Conservation (phyloP, 2,797 vertebrate species). For the Cynodonichthys magdalenae region DNA sequence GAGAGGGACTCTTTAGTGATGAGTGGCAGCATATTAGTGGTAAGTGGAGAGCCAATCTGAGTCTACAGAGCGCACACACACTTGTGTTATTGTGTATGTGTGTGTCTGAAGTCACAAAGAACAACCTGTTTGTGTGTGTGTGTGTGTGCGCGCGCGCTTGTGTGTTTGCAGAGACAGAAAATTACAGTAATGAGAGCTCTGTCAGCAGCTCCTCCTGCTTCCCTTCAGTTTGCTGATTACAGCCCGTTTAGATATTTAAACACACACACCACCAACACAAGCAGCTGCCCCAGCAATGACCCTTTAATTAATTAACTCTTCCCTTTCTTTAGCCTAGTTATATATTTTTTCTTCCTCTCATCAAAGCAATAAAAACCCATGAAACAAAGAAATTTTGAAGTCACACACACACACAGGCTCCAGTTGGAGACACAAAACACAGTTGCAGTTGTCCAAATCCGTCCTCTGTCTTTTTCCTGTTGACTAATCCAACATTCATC, state of each 20-base stretch:
- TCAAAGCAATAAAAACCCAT: slow-evolving; percentile 28
- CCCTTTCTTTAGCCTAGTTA: slow-evolving; percentile 47
- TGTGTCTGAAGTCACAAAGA: slow-evolving; percentile 16
- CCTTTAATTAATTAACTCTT: slow-evolving; percentile 69
- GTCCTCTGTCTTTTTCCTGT: slow-evolving; percentile 72
- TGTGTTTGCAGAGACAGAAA: slow-evolving; percentile 49
- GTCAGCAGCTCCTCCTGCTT: slow-evolving; percentile 73
- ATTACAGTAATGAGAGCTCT: slow-evolving; percentile 81
- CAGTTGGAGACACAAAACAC: slow-evolving; percentile 29
- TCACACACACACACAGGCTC: slow-evolving; percentile 17
- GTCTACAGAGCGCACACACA: slow-evolving; percentile 47
- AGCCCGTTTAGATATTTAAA: slow-evolving; percentile 63
- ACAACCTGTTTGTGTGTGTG: slow-evolving; percentile 28
- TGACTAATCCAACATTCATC: slow-evolving; percentile 79
- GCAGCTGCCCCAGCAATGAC: slow-evolving; percentile 51
- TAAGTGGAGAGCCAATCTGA: slow-evolving; percentile 54
- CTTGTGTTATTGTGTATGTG: slow-evolving; percentile 1
- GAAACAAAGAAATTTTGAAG: slow-evolving; percentile 48
- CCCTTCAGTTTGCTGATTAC: slow-evolving; percentile 74
- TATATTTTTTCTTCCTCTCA: slow-evolving; percentile 39
- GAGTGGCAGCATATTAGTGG: slow-evolving; percentile 58
- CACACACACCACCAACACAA: slow-evolving; percentile 10
- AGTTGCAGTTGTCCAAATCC: slow-evolving; percentile 69
- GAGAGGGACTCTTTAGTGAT: slow-evolving; percentile 52
- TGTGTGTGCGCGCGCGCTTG: slow-evolving; percentile 2